Evolutionary conservation across 1,140 invertebrate species (phyloP), one percentile per base, ranked within the genome.

Genomic region (Tenebrio molitor): DNA sequence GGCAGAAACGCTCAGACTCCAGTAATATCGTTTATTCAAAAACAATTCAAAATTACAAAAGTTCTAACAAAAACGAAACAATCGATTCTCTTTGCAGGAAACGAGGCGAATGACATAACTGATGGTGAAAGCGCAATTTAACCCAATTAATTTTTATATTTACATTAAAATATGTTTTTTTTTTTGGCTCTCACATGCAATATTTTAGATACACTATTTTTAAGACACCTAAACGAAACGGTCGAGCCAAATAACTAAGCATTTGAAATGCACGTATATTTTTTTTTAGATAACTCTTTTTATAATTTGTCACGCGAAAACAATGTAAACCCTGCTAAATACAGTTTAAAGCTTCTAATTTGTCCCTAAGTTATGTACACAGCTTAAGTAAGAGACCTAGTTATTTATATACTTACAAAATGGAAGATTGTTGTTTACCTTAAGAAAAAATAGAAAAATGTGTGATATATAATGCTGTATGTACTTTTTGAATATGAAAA

Each of bases 271-370:
- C 44, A 69, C 23, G 66, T 25, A 50, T 69, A 16, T 36, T 15
- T 4, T 25, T 34, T 65, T 65, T 33, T 14, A 5, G 42, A 50
- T 58, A 25, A 34, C 34, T 14, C 29, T 65, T 50, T 4, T 44
- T 46, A 73, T 42, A 53, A 41, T 46, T 66, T 74, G 70, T 64
- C 19, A 67, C 69, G 71, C 29, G n/a, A 74, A 62, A 75, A 71
- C 21, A 50, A 69, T 69, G 72, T 58, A 58, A 73, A 76, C 75
- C 73, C 75, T 76, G 75, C 75, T 76, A 76, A 76, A 70, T 44
- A 76, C 67, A 75, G 67, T 74, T 74, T 71, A 76, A 74, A 76
- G 75, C 75, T 70, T 71, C 66, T 76, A 71, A 39, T 39, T 7
- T 39, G n/a, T 58, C 23, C 23, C 23, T 50, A 46, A 1, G 8